Base-by-base conservation (phyloP, 2,797 vertebrate species). In the Linurgus olivaceus region DNA sequence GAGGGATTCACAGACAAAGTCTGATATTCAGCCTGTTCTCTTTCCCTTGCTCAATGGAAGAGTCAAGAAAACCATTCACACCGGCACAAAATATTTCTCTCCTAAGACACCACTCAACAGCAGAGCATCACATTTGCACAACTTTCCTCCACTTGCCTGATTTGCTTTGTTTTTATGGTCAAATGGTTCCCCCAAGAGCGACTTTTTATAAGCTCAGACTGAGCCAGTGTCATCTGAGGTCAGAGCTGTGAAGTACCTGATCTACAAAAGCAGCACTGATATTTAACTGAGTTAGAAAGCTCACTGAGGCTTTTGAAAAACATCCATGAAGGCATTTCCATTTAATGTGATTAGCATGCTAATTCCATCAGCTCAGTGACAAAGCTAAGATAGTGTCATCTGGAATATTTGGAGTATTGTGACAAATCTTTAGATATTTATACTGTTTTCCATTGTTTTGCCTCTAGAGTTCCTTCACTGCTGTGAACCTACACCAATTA, bases 391-490 rank as follows among this genome's bases (percentile, higher is more conserved):
- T 37, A 26, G 54, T 40, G 18, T 48, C 59, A 66, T 79, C 55
- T 67, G 25, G n/a, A 88, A 26, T 86, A 80, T 58, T 88, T 5
- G 0, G 25, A 85, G 63, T 67, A 85, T 55, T 90, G 48, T 76
- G 88, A 88, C 74, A 95, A 79, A 79, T 74, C 55, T 87, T 82
- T 47, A 67, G 71, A 63, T 87, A 91, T 57, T 94, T 77, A 37
- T 74, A 79, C 33, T 70, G 17, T 70, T 90, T 88, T 77, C 88
- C 71, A 52, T 57, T 76, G 52, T 47, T 94, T 80, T 82, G 55
- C 26, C 38, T 90, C 68, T 68, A 57, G 61, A 72, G 20, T 81
- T 89, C 74, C 61, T 90, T 90, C 85, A 40, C 17, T 67, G 42
- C 31, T 79, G 26, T 44, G 61, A 85, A 85, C 12, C 12, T 31